Conservation (phyloP, 2,888 invertebrate genomes). For the Chelonus formosanus region DNA sequence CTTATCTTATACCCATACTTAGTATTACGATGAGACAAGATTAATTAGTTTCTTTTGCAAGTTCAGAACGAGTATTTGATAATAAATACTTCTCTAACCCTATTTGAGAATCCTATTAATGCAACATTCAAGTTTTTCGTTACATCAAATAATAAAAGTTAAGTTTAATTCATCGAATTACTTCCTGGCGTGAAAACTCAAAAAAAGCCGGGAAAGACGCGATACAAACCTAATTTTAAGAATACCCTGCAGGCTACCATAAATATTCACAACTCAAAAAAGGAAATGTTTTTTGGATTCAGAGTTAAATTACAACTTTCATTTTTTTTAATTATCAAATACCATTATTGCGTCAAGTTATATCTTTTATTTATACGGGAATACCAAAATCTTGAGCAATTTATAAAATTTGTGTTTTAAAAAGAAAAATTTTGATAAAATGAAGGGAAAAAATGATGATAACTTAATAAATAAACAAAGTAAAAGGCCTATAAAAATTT, state of each 20-base stretch:
- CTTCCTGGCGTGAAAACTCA: neutral
- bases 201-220: neutral
- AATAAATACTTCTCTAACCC: too few species aligned
- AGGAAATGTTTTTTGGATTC: constrained; percentile 14
- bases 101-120: too few species aligned
- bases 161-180: neutral
- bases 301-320: constrained; percentile 10
- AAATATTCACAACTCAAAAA: constrained; percentile 29
- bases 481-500: too few species aligned
- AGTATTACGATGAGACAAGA: constrained; percentile 36
- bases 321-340: too few species aligned
- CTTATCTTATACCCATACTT: constrained; percentile 21
- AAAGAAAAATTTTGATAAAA: too few species aligned
- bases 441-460: too few species aligned
- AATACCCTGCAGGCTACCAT: constrained; percentile 22
- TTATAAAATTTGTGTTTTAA: too few species aligned
- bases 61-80: too few species aligned
- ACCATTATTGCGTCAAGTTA: too few species aligned
- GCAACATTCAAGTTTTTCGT: neutral
- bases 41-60: constrained; percentile 37
- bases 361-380: too few species aligned
- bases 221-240: constrained; percentile 18
- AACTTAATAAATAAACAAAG: too few species aligned
- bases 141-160: constrained; percentile 2
- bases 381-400: too few species aligned